These are phyloP conservation scores for Chloromyia formosa DNA, from an alignment of 2,888 invertebrate species.

Conservation along the genomic window DNA sequence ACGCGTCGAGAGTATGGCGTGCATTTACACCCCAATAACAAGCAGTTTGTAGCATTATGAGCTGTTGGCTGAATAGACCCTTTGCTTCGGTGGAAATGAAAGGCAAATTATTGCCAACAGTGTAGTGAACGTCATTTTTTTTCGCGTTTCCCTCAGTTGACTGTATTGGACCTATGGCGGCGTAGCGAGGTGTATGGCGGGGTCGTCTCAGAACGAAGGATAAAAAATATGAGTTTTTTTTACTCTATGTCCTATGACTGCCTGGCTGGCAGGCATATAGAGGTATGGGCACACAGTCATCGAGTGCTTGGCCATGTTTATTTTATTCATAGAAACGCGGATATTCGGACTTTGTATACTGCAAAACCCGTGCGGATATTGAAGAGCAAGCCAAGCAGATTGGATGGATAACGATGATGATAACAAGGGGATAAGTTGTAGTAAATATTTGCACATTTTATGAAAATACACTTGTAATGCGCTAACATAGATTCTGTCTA, in stretches of 20 bases:
- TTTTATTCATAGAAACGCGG: slow-evolving; percentile 36
- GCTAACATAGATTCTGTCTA: slow-evolving; percentile 1
- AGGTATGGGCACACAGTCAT: too few relatives aligned
- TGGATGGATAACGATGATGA: slow-evolving; percentile 36
- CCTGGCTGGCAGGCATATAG: not conserved
- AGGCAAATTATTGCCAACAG: slow-evolving; percentile 36
- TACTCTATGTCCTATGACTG: slow-evolving; percentile 2
- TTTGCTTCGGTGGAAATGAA: slow-evolving; percentile 34
- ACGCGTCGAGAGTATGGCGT: slow-evolving; percentile 45
- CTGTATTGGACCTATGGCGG: slow-evolving; percentile 3
- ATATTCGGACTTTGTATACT: slow-evolving; percentile 23
- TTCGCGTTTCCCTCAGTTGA: slow-evolving; percentile 30
- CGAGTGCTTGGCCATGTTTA: slow-evolving; percentile 37
- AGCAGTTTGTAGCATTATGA: slow-evolving; percentile 41
- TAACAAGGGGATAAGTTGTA: slow-evolving; percentile 45
- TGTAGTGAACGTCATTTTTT: slow-evolving; percentile 32
- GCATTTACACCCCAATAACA: slow-evolving; percentile 34
- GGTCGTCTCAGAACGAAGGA: not conserved
- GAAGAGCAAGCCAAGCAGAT: slow-evolving; percentile 38
- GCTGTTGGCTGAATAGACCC: slow-evolving; percentile 34
- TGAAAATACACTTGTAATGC: slow-evolving; percentile 37
- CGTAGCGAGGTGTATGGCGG: not conserved
- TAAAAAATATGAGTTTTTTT: slow-evolving; percentile 27
- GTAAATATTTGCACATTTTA: slow-evolving; percentile 43
- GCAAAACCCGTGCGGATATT: not conserved